Evolutionary conservation across 37 sponge, comb jelly and placozoan genomes (phyloP).

Genomic region (Chondrilla cf. caribensis): DNA sequence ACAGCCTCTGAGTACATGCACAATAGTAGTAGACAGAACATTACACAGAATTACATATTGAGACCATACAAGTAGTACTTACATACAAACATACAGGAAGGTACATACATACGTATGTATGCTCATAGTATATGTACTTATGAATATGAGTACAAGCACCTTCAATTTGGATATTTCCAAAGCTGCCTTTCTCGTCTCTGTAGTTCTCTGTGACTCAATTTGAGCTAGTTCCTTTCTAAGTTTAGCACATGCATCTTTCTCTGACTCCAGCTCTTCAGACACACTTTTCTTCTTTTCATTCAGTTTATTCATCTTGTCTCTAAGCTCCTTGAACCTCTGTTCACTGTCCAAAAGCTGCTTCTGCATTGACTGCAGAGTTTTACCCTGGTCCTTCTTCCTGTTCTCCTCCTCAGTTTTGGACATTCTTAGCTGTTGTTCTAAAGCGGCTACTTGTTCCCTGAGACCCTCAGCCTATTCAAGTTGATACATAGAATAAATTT

Average conservation of each 20-base stretch:
- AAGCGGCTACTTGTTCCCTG: background rate
- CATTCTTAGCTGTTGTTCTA: background rate
- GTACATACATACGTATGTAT: background rate
- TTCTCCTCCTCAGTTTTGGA: background rate
- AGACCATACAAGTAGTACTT: too few species aligned
- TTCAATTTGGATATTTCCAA: background rate
- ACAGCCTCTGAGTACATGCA: too few species aligned
- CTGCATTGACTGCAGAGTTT: background rate
- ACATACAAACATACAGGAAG: too few species aligned
- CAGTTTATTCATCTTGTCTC: background rate
- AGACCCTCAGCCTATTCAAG: background rate
- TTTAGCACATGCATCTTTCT: background rate
- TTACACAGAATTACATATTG: too few species aligned
- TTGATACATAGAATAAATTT: background rate
- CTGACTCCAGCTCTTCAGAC: slow-evolving; percentile 5
- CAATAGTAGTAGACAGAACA: too few species aligned
- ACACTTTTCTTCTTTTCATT: background rate
- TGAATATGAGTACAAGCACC: too few species aligned
- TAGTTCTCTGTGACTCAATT: background rate
- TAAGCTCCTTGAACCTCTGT: background rate
- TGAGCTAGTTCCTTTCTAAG: background rate
- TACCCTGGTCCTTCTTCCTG: background rate
- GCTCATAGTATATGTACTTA: too few species aligned
- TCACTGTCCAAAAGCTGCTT: background rate
- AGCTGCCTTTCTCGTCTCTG: background rate